phyloP scores from a whole-genome alignment of 2,888 invertebrate species.

The Terebella lapidaria region DNA sequence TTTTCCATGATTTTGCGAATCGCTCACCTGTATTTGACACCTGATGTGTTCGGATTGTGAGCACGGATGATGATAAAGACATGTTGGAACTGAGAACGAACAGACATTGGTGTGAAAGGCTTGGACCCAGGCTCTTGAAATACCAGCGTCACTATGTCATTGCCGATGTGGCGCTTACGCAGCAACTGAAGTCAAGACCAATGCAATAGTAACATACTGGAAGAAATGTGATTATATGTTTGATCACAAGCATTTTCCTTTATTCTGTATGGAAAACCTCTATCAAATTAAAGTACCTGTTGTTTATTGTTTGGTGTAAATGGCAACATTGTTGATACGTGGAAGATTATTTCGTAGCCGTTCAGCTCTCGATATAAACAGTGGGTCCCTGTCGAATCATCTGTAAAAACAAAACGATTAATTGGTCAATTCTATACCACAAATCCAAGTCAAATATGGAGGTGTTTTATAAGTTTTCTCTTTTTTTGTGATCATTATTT shows the following conservation, averaged over 20 bases:
- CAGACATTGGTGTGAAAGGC: conserved; percentile 88
- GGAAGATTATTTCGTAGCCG: conserved; percentile 93
- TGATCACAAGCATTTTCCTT: background rate
- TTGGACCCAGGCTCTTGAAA: conserved; percentile 83
- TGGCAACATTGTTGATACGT: conserved; percentile 93
- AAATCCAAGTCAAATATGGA: too few relatives aligned
- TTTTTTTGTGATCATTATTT: too few relatives aligned
- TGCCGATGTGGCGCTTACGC: conserved; percentile 92
- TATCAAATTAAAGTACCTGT: conserved; percentile 61
- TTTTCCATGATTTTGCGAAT: background rate
- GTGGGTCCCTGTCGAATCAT: conserved; percentile 88
- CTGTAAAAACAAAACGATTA: conserved; percentile 47
- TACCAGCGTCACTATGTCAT: conserved; percentile 95
- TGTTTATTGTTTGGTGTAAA: conserved; percentile 93
- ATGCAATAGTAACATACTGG: background rate
- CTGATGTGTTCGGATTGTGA: conserved; percentile 80
- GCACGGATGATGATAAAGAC: conserved; percentile 84
- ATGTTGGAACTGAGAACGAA: conserved; percentile 95
- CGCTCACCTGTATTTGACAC: conserved; percentile 74
- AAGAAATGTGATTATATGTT: background rate
- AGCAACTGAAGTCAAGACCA: conserved; percentile 60
- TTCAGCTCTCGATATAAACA: conserved; percentile 88
- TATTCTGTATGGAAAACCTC: background rate
- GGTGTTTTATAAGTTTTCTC: too few relatives aligned
- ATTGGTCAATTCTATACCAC: conserved; percentile 3